A percentile compares a stretch with the other conserved stretches of the same genome.
phyloP scores from a whole-genome alignment of 2,888 invertebrate species.

The Steromphala cineraria region DNA sequence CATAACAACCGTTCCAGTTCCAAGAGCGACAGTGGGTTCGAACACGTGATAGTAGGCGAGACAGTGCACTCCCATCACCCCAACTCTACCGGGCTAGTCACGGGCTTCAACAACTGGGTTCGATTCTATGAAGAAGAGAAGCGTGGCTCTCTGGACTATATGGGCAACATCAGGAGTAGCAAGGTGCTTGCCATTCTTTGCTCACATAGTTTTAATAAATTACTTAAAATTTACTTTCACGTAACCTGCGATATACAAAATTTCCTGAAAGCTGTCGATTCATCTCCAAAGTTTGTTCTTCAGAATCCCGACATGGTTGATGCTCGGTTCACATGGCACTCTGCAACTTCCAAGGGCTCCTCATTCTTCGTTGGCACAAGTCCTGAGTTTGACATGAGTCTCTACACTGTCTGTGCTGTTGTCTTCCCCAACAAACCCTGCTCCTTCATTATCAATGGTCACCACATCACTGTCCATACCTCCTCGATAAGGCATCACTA shows the following conservation, averaged over 20 bases:
- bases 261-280: too few relatives aligned
- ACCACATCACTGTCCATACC: not conserved
- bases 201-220: too few relatives aligned
- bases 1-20: constrained; percentile 62
- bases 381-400: constrained; percentile 92
- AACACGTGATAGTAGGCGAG: constrained; percentile 94
- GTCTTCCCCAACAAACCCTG: constrained; percentile 85
- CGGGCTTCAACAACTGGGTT: constrained; percentile 93
- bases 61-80: not conserved
- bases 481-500: too few relatives aligned
- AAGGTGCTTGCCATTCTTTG: constrained; percentile 24
- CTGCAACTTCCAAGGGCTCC: constrained; percentile 43
- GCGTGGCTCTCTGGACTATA: constrained; percentile 49
- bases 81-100: constrained; percentile 82
- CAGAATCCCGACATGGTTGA: constrained; percentile 39
- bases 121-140: constrained; percentile 87
- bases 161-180: constrained; percentile 51
- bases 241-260: too few relatives aligned
- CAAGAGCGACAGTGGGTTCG: constrained; percentile 83
- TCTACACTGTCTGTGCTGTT: constrained; percentile 91
- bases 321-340: constrained; percentile 55
- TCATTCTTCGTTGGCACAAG: constrained; percentile 77
- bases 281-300: too few relatives aligned
- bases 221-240: too few relatives aligned
- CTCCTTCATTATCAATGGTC: constrained; percentile 81